These are phyloP conservation scores for Drosophila flavopinicola DNA, from an alignment of 2,888 invertebrate species.

Conservation along the genomic window DNA sequence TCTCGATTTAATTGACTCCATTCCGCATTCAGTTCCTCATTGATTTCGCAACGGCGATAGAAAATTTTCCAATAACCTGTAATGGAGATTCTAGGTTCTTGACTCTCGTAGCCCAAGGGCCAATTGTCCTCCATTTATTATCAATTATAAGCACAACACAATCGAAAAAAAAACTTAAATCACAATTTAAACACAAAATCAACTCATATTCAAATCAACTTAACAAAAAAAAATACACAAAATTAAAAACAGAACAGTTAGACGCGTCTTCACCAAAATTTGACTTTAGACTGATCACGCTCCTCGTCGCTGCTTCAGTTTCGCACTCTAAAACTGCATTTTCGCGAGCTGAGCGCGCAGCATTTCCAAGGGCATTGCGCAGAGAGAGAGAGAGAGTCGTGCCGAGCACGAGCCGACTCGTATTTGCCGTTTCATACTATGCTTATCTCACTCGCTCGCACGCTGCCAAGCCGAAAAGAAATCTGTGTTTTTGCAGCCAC, in stretches of 20 bases:
- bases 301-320: too few relatives aligned
- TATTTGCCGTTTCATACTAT: too few relatives aligned
- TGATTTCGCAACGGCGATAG: slow-evolving; percentile 75
- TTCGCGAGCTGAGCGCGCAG: not conserved
- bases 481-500: too few relatives aligned
- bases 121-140: slow-evolving; percentile 35
- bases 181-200: slow-evolving; percentile 1
- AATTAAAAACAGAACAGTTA: not conserved
- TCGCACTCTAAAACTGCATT: too few relatives aligned
- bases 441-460: too few relatives aligned
- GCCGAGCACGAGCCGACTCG: too few relatives aligned
- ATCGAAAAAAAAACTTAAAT: slow-evolving; percentile 3
- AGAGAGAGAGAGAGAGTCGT: too few relatives aligned
- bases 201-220: not conserved
- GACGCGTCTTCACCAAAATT: not conserved
- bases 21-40: slow-evolving; percentile 79
- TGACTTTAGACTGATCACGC: not conserved
- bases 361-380: too few relatives aligned
- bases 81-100: slow-evolving; percentile 29
- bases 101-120: slow-evolving; percentile 6
- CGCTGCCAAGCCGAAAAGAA: too few relatives aligned
- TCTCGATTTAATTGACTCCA: slow-evolving; percentile 79
- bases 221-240: not conserved
- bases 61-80: slow-evolving; percentile 71
- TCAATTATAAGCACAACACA: slow-evolving; percentile 13